These are phyloP conservation scores for Eucera pruinosa DNA, from an alignment of 2,888 invertebrate genomes.

Conservation along the genomic window DNA sequence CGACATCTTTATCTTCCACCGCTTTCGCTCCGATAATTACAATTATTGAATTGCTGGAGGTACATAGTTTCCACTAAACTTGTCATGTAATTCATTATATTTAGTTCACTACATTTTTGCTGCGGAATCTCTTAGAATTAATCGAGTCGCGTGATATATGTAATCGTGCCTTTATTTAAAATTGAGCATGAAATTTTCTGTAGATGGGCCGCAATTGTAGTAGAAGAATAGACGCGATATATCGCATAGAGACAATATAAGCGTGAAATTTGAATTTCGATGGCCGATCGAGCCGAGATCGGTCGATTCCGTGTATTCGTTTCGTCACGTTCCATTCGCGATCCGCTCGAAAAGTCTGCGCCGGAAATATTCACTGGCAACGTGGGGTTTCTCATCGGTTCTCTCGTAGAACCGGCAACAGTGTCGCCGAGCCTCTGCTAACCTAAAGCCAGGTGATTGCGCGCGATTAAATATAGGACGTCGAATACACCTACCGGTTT, in stretches of 20 bases:
- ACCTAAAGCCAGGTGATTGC: slow-evolving; percentile 76
- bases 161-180: no score
- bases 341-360: slow-evolving; percentile 50
- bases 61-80: background rate
- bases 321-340: slow-evolving; percentile 41
- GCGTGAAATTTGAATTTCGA: background rate
- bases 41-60: background rate
- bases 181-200: no score
- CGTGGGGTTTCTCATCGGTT: slow-evolving; percentile 47
- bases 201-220: no score
- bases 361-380: slow-evolving; percentile 68
- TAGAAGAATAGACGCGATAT: no score
- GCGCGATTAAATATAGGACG: slow-evolving; percentile 78
- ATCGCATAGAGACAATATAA: background rate
- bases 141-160: no score
- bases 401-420: slow-evolving; percentile 73
- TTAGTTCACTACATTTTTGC: slow-evolving; percentile 9
- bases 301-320: background rate
- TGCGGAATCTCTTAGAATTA: background rate
- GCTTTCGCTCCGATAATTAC: background rate
- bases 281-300: background rate
- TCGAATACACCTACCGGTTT: slow-evolving; percentile 53
- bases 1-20: background rate
- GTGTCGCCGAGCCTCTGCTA: slow-evolving; percentile 55
- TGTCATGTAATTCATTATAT: slow-evolving; percentile 1